phyloP scores from a whole-genome alignment of 2,113 vertebrate genomes.

The Macquaria australasica region DNA sequence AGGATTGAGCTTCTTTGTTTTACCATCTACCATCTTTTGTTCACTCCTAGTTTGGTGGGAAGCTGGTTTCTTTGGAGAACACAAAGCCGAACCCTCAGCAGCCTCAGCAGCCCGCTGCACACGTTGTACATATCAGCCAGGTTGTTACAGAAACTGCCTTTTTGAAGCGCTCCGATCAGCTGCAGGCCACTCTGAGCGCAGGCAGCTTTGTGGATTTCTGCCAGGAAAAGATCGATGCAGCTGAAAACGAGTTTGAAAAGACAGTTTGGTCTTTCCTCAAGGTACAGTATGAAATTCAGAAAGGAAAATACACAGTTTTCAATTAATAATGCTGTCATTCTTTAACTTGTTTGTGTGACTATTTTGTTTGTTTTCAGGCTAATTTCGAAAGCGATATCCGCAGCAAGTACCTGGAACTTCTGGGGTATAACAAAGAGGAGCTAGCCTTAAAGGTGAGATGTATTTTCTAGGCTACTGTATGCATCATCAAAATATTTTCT shows the following conservation, averaged over 20 bases:
- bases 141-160: constrained; percentile 94
- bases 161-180: constrained; percentile 87
- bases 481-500: background rate
- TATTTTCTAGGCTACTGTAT: background rate
- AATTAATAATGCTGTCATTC: background rate
- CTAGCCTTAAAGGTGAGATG: constrained; percentile 90
- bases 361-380: constrained; percentile 82
- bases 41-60: constrained; percentile 93
- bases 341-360: background rate
- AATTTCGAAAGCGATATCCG: constrained; percentile 95
- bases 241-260: constrained; percentile 91
- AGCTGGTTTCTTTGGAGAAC: constrained; percentile 92
- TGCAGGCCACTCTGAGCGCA: constrained; percentile 89
- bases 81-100: constrained; percentile 80
- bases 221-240: constrained; percentile 89
- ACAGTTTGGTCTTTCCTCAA: constrained; percentile 96
- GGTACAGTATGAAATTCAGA: constrained; percentile 78
- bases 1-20: background rate
- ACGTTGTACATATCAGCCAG: constrained; percentile 90
- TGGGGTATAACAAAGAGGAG: constrained; percentile 94
- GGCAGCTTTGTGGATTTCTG: constrained; percentile 91
- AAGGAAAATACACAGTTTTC: too few species aligned
- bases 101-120: constrained; percentile 76
- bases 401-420: constrained; percentile 92
- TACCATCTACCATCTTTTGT: background rate